Conservation (phyloP, 1,140 invertebrate species). For the Drosophila baimaii region DNA sequence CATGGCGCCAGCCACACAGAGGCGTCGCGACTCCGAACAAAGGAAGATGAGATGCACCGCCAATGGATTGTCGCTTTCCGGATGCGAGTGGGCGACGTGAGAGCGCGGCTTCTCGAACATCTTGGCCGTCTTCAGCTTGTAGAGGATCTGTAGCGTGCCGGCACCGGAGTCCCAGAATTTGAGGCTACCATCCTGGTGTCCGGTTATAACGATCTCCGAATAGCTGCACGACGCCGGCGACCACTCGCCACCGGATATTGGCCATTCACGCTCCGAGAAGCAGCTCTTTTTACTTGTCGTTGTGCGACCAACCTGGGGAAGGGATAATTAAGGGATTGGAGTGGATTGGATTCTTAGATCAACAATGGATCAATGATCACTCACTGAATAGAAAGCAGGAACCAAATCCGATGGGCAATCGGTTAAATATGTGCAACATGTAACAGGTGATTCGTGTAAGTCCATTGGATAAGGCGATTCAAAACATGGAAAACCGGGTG, state of each 20-base stretch:
- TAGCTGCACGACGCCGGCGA: constrained; percentile 96
- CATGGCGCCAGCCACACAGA: constrained; percentile 95
- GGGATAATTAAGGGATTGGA: too few species aligned
- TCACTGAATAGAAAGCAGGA: constrained; percentile 91
- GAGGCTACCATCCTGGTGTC: constrained; percentile 97
- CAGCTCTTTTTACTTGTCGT: constrained; percentile 89
- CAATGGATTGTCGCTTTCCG: constrained; percentile 93
- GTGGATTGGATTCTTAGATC: background rate
- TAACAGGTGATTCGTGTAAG: constrained; percentile 98
- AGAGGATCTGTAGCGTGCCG: constrained; percentile 96
- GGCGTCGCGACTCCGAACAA: constrained; percentile 94
- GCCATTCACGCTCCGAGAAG: constrained; percentile 98
- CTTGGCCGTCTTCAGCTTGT: constrained; percentile 98
- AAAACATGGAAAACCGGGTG: constrained; percentile 98
- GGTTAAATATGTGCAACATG: constrained; percentile 97
- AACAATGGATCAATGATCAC: constrained; percentile 14
- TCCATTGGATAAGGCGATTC: constrained; percentile 99
- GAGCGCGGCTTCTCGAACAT: constrained; percentile 92
- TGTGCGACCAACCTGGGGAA: constrained; percentile 84
- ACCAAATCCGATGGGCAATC: constrained; percentile 99
- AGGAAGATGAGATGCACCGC: constrained; percentile 96
- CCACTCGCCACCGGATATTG: constrained; percentile 97
- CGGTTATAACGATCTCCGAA: constrained; percentile 98
- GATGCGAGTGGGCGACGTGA: constrained; percentile 81
- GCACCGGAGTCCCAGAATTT: constrained; percentile 99